Evolutionary conservation across 2,888 invertebrate species (phyloP).

Genomic region (Synanthedon vespiformis): DNA sequence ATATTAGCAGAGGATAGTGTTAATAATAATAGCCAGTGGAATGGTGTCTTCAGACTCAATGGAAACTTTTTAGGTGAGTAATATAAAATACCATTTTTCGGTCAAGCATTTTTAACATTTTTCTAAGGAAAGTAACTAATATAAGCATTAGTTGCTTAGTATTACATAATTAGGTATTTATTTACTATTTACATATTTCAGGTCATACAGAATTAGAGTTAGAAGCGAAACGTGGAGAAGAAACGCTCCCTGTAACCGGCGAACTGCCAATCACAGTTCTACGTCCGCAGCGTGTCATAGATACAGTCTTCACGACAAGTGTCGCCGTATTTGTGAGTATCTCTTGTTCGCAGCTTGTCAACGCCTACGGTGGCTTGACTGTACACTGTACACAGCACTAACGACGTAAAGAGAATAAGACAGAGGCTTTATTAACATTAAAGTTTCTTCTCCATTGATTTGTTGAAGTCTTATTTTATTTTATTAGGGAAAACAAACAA

Average conservation of each 20-base stretch:
- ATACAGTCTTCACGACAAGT: slow-evolving; percentile 79
- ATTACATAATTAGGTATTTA: too few species aligned
- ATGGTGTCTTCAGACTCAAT: slow-evolving; percentile 37
- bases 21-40: slow-evolving; percentile 14
- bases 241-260: slow-evolving; percentile 17
- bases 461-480: too few species aligned
- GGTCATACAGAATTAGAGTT: slow-evolving; percentile 31
- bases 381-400: too few species aligned
- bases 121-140: too few species aligned
- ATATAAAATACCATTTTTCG: too few species aligned
- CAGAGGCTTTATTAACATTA: too few species aligned
- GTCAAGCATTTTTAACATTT: too few species aligned
- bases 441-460: too few species aligned
- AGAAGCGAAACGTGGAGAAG: neutral
- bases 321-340: slow-evolving; percentile 77
- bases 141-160: too few species aligned
- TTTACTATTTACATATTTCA: slow-evolving; percentile 10
- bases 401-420: too few species aligned
- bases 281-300: slow-evolving; percentile 74
- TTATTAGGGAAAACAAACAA: too few species aligned
- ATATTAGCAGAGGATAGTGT: slow-evolving; percentile 24
- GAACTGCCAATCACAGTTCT: slow-evolving; percentile 67
- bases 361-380: too few species aligned
- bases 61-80: slow-evolving; percentile 63
- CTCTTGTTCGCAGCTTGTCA: neutral